Evolutionary conservation across 30 jellyfish, hydroid and myxozoan species (phyloP), one percentile per base, ranked within the genome.

Genomic region (Sanderia malayensis): DNA sequence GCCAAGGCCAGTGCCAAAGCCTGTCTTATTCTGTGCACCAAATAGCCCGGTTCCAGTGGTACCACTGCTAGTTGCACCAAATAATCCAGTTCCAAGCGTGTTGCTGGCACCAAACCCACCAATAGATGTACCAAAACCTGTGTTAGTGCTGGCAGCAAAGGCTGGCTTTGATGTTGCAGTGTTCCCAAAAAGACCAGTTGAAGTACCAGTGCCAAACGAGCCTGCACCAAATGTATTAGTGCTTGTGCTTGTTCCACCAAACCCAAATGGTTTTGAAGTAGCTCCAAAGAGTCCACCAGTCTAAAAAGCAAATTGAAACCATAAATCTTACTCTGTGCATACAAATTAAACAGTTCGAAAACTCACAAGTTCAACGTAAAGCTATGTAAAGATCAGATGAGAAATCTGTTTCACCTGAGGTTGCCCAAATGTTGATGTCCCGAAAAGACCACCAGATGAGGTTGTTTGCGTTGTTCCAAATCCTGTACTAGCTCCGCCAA

Each of bases 271-370:
- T 24, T 89, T 89, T 9, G 96, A 60, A 9, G 94, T 58, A 8
- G 95, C 84, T 23, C 97, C 97, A 74, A 89, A 89, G 2, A 89
- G 77, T 7, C 97, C 93, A 8, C 95, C 95, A 68, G 76, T 61
- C 77, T 87, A 25, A 15, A 62, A 68, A 17, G 44, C 55, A 44
- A 33, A 32, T 3, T 32, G 61, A 31, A 59, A 32, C n/a, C n/a
- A n/a, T n/a, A n/a, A n/a, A n/a, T n/a, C n/a, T n/a, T 80, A 11
- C 65, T 77, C 15, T 62, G 52, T 18, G 71, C 25, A 24, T 28
- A 46, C 1, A 76, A 24, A 25, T 69, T 57, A 28, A 58, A 74
- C 6, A n/a, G 15, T 0, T 64, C 84, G 27, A 62, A 33, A 15
- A 58, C 67, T 29, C 71, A 70, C 22, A 44, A 13, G 61, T 27